A percentile compares a stretch with the other conserved stretches of the same genome.
phyloP scores from a whole-genome alignment of 2,113 vertebrate genomes.

The Ceratotherium simum region DNA sequence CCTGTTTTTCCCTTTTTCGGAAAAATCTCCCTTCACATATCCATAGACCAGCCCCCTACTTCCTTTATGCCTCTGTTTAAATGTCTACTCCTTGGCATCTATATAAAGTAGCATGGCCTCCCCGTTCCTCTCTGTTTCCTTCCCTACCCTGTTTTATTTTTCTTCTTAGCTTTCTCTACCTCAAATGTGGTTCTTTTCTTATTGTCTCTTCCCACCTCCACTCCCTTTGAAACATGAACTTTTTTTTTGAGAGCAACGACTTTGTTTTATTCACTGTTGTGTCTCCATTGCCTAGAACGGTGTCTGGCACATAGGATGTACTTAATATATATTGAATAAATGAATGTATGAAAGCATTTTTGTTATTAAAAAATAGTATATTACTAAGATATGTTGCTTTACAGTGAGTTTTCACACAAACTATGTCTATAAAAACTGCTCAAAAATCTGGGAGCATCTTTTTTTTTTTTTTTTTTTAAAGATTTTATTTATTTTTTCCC shows the following conservation, averaged over 20 bases:
- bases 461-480: too few species aligned
- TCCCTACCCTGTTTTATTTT: neutral
- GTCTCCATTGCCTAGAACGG: neutral
- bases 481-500: too few species aligned
- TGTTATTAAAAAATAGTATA: constrained; percentile 8
- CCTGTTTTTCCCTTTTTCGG: neutral
- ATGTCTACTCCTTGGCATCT: neutral
- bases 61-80: neutral
- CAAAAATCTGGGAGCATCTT: neutral
- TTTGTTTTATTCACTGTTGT: neutral
- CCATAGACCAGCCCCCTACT: neutral
- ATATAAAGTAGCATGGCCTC: neutral
- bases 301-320: neutral
- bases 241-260: neutral
- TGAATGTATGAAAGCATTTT: neutral
- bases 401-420: neutral
- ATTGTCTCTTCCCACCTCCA: neutral
- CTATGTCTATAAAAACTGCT: neutral
- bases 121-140: neutral
- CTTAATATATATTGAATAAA: neutral
- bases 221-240: neutral
- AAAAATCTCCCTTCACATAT: neutral
- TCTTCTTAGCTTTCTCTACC: neutral
- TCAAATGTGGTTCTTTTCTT: neutral
- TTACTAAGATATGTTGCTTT: constrained; percentile 15